Percentiles rank a stretch among this genome's conserved stretches.
These are phyloP conservation scores for Acanthiza pusilla DNA, from an alignment of 2,797 vertebrate genomes.

Conservation along the genomic window DNA sequence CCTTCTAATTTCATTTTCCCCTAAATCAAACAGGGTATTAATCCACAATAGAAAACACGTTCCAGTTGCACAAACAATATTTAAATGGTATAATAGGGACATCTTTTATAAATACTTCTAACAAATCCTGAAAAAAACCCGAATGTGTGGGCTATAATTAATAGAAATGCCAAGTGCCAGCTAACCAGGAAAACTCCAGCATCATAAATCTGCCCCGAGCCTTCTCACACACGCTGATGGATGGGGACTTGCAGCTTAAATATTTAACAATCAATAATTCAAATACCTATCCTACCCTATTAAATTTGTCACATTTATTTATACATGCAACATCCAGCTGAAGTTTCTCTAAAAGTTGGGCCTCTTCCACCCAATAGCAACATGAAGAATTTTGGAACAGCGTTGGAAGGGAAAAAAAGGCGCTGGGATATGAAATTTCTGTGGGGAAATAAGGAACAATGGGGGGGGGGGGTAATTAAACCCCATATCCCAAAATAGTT, in stretches of 20 bases:
- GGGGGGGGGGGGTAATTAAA: neutral
- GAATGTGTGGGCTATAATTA: slow-evolving; percentile 72
- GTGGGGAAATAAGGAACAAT: neutral
- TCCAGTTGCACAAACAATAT: slow-evolving; percentile 66
- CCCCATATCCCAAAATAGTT: neutral
- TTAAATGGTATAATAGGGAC: slow-evolving; percentile 65
- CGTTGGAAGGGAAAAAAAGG: rapidly evolving
- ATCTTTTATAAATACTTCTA: slow-evolving; percentile 56
- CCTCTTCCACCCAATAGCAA: neutral
- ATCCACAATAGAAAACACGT: slow-evolving; percentile 63
- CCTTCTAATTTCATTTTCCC: slow-evolving; percentile 55
- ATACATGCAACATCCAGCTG: slow-evolving; percentile 57
- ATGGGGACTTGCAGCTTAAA: slow-evolving; percentile 76
- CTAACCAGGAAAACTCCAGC: slow-evolving; percentile 74
- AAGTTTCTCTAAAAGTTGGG: slow-evolving; percentile 28
- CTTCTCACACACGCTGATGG: slow-evolving; percentile 72
- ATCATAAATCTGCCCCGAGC: slow-evolving; percentile 75
- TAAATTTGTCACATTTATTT: slow-evolving; percentile 78
- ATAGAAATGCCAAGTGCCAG: slow-evolving; percentile 77
- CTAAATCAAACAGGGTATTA: slow-evolving; percentile 67
- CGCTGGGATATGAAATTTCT: neutral
- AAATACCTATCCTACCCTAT: slow-evolving; percentile 74
- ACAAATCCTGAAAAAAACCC: slow-evolving; percentile 29
- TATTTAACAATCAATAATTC: slow-evolving; percentile 81
- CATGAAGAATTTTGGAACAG: neutral